Evolutionary conservation across 2,113 vertebrate genomes (phyloP).

Genomic region (Cryptomyrus ogoouensis): DNA sequence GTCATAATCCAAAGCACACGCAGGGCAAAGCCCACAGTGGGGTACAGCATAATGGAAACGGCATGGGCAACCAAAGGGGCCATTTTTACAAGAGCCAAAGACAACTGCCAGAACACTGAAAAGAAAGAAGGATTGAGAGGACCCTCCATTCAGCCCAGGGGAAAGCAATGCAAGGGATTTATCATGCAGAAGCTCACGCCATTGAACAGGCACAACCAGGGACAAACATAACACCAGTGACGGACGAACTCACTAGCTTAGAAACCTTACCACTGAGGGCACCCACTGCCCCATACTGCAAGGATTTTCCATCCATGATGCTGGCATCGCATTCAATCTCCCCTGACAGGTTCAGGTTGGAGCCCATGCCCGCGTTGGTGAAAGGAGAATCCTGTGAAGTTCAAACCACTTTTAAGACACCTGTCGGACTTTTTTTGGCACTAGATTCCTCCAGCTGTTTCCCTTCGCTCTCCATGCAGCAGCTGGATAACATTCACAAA

Average conservation of each 20-base stretch:
- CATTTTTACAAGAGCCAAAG: neutral
- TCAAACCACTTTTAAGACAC: conserved; percentile 24
- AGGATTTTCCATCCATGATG: conserved; percentile 96
- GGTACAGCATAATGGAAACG: neutral
- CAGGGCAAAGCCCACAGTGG: neutral
- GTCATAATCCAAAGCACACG: neutral
- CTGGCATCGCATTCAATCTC: conserved; percentile 98
- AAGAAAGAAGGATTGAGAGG: neutral
- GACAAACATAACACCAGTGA: neutral
- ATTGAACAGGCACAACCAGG: neutral
- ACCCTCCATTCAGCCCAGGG: neutral
- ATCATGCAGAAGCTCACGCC: neutral
- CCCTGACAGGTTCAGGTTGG: conserved; percentile 92
- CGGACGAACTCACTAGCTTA: neutral
- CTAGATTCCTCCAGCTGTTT: neutral
- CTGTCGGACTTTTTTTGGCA: neutral
- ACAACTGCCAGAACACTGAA: no score
- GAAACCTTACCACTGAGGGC: conserved; percentile 75
- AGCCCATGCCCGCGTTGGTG: conserved; percentile 95
- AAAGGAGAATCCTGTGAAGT: conserved; percentile 88
- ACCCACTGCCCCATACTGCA: conserved; percentile 93
- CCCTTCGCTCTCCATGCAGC: neutral
- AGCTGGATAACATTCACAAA: neutral
- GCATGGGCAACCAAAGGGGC: neutral
- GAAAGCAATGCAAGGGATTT: neutral